phyloP scores from a whole-genome alignment of 2,888 invertebrate species.

The Nomada goodeniana region DNA sequence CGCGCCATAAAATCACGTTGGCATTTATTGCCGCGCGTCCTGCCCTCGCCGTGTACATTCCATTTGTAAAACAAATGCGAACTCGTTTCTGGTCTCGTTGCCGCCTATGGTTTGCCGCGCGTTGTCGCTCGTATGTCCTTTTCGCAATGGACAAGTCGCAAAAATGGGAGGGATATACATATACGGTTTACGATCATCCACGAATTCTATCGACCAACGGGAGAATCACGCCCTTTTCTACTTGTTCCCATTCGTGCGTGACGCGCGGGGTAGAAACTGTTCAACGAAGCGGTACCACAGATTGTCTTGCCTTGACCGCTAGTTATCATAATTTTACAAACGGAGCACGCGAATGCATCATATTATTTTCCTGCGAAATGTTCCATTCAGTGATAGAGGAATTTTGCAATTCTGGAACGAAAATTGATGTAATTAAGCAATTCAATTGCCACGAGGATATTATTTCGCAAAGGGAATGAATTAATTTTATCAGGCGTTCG shows the following conservation, averaged over 20 bases:
- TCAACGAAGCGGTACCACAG: neutral
- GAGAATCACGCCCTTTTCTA: neutral
- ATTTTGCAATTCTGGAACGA: too few relatives aligned
- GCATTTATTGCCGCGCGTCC: constrained; percentile 65
- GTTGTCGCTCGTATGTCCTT: constrained; percentile 59
- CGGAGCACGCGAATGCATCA: too few relatives aligned
- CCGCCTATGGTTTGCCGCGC: constrained; percentile 59
- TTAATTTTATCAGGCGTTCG: too few relatives aligned
- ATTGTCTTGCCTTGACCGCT: too few relatives aligned
- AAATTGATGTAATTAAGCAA: too few relatives aligned
- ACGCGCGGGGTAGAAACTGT: neutral
- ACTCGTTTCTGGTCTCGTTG: constrained; percentile 64
- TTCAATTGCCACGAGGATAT: too few relatives aligned
- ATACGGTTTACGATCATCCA: constrained; percentile 53
- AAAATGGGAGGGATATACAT: constrained; percentile 47
- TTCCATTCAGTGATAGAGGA: too few relatives aligned
- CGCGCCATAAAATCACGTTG: constrained; percentile 66
- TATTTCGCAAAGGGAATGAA: too few relatives aligned
- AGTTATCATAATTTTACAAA: too few relatives aligned
- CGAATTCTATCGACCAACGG: constrained; percentile 21
- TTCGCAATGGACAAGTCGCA: constrained; percentile 53
- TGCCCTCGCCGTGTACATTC: constrained; percentile 48
- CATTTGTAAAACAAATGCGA: constrained; percentile 68
- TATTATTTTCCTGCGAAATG: too few relatives aligned
- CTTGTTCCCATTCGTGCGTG: too few relatives aligned